A percentile compares a stretch with the other conserved stretches of the same genome.
phyloP scores from a whole-genome alignment of 2,797 vertebrate species.

The Gambusia yucatana region DNA sequence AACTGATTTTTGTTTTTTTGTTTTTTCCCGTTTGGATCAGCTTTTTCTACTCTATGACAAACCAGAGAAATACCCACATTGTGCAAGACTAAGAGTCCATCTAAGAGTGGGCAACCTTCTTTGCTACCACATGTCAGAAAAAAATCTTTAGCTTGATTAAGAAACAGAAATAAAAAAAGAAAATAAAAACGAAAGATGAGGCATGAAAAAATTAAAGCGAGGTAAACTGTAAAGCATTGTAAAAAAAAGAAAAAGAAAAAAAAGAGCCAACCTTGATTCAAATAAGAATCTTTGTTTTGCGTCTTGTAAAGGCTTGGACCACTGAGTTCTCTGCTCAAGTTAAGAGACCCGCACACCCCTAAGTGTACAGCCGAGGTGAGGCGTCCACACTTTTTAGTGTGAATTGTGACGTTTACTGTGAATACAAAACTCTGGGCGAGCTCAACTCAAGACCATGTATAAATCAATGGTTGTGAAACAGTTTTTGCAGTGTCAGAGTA shows the following conservation, averaged over 20 bases:
- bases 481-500: neutral
- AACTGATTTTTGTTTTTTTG: neutral
- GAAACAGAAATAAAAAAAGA: neutral
- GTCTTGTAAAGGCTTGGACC: neutral
- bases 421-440: neutral
- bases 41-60: neutral
- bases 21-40: neutral
- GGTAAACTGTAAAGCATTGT: neutral
- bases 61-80: neutral
- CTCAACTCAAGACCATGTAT: neutral
- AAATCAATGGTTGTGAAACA: neutral
- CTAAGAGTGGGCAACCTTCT: neutral
- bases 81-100: neutral
- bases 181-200: neutral
- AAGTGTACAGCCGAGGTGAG: neutral
- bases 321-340: neutral
- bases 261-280: neutral
- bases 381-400: neutral
- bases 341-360: too few relatives aligned
- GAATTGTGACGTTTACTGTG: neutral
- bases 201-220: neutral
- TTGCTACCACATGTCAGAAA: neutral
- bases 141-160: neutral
- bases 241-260: neutral
- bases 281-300: neutral